phyloP scores from a whole-genome alignment of 2,797 vertebrate genomes.

The Bovichtus diacanthus region DNA sequence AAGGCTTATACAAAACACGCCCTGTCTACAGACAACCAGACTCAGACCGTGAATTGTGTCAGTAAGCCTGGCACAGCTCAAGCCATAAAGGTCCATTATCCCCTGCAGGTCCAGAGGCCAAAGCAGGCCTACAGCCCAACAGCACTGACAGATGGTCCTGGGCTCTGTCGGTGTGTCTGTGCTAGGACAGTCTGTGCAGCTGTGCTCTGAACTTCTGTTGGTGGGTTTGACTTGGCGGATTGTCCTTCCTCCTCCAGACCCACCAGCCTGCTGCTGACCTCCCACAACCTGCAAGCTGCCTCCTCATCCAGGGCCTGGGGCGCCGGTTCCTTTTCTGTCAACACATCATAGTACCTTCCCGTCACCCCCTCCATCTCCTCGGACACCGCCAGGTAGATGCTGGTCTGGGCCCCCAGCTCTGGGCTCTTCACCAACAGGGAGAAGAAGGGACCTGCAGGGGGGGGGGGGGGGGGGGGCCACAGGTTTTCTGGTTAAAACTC shows the following conservation, averaged over 20 bases:
- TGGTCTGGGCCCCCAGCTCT: constrained; percentile 87
- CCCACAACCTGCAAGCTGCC: constrained; percentile 85
- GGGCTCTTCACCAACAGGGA: constrained; percentile 89
- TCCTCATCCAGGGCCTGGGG: constrained; percentile 87
- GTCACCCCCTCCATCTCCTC: constrained; percentile 87
- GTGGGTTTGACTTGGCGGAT: constrained; percentile 5
- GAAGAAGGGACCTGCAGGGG: constrained; percentile 87
- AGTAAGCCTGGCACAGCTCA: constrained; percentile 17
- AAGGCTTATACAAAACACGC: constrained; percentile 15
- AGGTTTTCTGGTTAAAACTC: neutral
- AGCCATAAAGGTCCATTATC: constrained; percentile 37
- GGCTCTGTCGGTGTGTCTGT: constrained; percentile 40
- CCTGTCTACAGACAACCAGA: constrained; percentile 24
- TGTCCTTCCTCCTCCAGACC: constrained; percentile 77
- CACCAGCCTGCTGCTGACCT: constrained; percentile 86
- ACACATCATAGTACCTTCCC: constrained; percentile 88
- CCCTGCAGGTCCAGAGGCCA: constrained; percentile 10
- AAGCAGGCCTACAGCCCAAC: constrained; percentile 37
- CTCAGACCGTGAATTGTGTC: constrained; percentile 34
- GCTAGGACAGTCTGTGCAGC: constrained; percentile 24
- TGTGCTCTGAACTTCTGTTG: constrained; percentile 44
- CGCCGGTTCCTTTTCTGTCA: constrained; percentile 87
- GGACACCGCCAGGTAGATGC: constrained; percentile 86
- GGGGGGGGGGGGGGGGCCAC: neutral
- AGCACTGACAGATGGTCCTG: constrained; percentile 41